Conservation (phyloP, 2,113 vertebrate species). For the Rhombomys opimus region DNA sequence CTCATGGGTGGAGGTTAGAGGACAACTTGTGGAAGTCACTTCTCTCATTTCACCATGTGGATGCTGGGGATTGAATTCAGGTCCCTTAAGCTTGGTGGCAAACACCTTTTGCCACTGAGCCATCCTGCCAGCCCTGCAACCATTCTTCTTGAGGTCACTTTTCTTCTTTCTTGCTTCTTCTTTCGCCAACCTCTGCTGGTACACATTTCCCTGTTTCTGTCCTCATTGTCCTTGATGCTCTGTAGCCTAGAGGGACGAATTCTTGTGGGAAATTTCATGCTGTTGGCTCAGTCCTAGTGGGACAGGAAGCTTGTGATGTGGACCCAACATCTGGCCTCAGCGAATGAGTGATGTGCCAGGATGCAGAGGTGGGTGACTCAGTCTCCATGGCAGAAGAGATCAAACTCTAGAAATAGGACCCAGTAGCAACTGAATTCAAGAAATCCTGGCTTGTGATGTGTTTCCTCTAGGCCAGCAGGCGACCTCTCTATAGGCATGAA, state of each 20-base stretch:
- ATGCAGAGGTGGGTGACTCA: neutral
- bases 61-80: neutral
- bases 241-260: rapidly evolving
- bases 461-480: neutral
- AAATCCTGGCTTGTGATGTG: too few species aligned
- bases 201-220: neutral
- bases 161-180: rapidly evolving
- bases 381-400: neutral
- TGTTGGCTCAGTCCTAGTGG: rapidly evolving
- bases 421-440: neutral
- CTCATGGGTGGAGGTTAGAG: neutral
- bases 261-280: neutral
- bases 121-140: neutral
- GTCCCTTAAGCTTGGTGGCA: neutral
- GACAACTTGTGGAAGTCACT: neutral
- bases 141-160: too few species aligned
- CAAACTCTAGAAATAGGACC: rapidly evolving
- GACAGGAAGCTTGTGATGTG: neutral
- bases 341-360: rapidly evolving
- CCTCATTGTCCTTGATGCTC: neutral
- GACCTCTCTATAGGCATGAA: too few species aligned
- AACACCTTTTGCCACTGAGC: neutral
- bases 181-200: rapidly evolving
- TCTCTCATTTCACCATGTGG: neutral
- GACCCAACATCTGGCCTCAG: too few species aligned